phyloP scores from a whole-genome alignment of 2,797 vertebrate genomes.

The Propithecus perrieri region DNA sequence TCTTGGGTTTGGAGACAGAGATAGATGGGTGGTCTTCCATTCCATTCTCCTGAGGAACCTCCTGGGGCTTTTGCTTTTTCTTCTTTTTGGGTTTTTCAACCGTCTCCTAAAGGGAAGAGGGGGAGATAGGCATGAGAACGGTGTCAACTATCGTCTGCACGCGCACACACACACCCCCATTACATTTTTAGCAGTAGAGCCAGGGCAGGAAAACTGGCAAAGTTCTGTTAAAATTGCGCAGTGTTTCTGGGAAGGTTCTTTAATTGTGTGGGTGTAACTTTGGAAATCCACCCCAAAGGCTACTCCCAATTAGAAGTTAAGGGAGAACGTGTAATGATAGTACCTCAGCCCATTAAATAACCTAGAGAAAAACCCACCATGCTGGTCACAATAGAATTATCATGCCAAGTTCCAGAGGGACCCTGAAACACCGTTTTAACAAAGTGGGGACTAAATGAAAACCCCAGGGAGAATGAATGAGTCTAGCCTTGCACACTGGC shows the following conservation, averaged over 20 bases:
- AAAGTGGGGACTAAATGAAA: background rate
- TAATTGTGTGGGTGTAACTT: background rate
- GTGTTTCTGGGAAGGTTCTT: background rate
- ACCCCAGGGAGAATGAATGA: background rate
- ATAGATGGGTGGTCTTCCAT: constrained; percentile 77
- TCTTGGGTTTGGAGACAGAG: constrained; percentile 75
- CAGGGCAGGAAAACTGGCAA: background rate
- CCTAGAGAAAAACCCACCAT: background rate
- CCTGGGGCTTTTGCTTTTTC: constrained; percentile 65
- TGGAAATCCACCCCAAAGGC: background rate
- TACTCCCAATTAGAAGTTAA: background rate
- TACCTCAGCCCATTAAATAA: background rate
- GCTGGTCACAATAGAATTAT: background rate
- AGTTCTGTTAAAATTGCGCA: background rate
- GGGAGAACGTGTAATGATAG: background rate
- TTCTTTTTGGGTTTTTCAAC: constrained; percentile 62
- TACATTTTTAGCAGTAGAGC: background rate
- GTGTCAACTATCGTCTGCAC: background rate
- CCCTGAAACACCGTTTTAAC: background rate
- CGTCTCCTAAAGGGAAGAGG: constrained; percentile 53
- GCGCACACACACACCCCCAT: background rate
- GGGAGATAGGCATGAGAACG: background rate
- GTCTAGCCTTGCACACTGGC: background rate
- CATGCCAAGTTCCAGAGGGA: background rate
- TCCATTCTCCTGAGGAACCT: constrained; percentile 67